Conservation (phyloP, 2,888 invertebrate species). For the Proisotoma minuta region DNA sequence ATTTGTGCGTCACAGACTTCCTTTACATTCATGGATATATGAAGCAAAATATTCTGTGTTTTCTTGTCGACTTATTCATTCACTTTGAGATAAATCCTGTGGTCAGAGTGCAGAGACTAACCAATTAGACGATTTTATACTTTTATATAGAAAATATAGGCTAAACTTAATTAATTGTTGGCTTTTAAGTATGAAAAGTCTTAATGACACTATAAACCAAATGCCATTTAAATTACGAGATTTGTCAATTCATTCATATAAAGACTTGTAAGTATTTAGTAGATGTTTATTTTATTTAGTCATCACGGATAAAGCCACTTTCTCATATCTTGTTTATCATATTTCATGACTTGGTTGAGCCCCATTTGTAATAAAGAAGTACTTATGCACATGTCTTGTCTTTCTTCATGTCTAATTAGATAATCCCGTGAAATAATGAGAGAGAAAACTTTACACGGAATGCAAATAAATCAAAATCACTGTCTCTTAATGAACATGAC, state of each 20-base stretch:
- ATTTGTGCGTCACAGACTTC: conserved; percentile 44
- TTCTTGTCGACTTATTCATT: conserved; percentile 44
- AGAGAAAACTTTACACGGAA: neutral
- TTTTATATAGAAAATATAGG: too few species aligned
- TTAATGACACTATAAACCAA: too few species aligned
- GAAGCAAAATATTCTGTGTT: conserved; percentile 44
- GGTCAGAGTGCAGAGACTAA: conserved; percentile 41
- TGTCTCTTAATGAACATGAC: conserved; percentile 9
- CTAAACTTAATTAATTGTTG: too few species aligned
- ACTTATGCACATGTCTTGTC: neutral
- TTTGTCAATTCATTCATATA: neutral
- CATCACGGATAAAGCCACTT: neutral
- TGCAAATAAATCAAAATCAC: conserved; percentile 12
- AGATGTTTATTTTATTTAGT: neutral
- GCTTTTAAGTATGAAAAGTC: too few species aligned
- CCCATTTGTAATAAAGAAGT: neutral
- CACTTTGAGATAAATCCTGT: conserved; percentile 43
- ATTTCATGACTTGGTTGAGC: too few species aligned
- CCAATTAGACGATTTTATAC: conserved; percentile 39
- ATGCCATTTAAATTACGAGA: too few species aligned
- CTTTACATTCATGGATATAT: conserved; percentile 46
- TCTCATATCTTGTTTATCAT: neutral
- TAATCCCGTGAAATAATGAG: neutral
- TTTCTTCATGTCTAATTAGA: conserved; percentile 7
- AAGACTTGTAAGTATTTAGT: neutral